phyloP scores from a whole-genome alignment of 2,797 vertebrate species.

The Halcyon leucocephala region DNA sequence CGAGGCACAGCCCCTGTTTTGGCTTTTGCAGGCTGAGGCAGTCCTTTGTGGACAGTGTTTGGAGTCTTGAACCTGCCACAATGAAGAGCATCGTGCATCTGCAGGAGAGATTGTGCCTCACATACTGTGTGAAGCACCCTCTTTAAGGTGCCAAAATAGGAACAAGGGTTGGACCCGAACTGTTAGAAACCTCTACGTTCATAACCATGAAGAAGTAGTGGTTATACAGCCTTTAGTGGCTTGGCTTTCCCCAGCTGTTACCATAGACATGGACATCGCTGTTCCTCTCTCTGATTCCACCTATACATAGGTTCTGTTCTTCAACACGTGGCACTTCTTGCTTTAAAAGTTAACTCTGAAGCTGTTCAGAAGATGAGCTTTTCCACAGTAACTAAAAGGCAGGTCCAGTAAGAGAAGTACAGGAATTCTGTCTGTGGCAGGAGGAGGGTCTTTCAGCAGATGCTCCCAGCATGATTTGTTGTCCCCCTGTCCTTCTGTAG shows the following conservation, averaged over 20 bases:
- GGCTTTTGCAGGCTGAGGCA: neutral
- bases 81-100: neutral
- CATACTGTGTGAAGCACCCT: neutral
- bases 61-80: neutral
- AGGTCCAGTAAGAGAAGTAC: neutral
- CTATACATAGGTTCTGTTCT: neutral
- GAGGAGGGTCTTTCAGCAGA: neutral
- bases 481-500: neutral
- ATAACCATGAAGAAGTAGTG: neutral
- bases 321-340: neutral
- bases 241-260: slow-evolving; percentile 4
- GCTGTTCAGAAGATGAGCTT: neutral
- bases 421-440: neutral
- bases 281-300: neutral
- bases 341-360: neutral
- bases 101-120: slow-evolving; percentile 6
- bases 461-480: neutral
- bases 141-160: neutral
- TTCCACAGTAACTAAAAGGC: neutral
- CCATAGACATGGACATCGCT: neutral
- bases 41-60: neutral
- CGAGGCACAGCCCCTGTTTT: neutral
- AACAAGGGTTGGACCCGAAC: neutral
- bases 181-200: neutral
- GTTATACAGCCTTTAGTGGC: neutral